These are phyloP conservation scores for Proterorhinus semilunaris DNA, from an alignment of 2,113 vertebrate species.

Conservation along the genomic window DNA sequence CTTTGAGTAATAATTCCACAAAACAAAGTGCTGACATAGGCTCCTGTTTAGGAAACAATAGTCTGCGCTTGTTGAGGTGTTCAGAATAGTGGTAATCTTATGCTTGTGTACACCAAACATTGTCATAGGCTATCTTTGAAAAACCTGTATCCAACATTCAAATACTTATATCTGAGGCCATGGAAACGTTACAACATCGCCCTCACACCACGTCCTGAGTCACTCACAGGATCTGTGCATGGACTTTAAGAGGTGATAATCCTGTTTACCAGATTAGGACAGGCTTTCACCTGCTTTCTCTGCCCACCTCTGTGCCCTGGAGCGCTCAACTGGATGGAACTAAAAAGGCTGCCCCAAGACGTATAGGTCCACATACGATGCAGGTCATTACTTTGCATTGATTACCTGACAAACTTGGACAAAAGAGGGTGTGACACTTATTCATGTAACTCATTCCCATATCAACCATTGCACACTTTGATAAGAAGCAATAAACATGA, in stretches of 20 bases:
- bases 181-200: conserved; percentile 14
- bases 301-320: conserved; percentile 21
- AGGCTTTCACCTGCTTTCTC: conserved; percentile 50
- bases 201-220: conserved; percentile 10
- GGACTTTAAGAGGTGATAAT: conserved; percentile 58
- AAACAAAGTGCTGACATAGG: too few species aligned
- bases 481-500: not conserved
- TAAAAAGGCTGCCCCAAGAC: too few species aligned
- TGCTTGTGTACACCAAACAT: too few species aligned
- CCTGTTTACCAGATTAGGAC: conserved; percentile 63
- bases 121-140: not conserved
- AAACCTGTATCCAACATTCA: not conserved
- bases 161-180: not conserved
- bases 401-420: not conserved
- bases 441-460: not conserved
- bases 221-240: conserved; percentile 10
- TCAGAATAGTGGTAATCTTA: too few species aligned
- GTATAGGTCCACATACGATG: not conserved
- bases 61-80: too few species aligned
- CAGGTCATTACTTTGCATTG: not conserved
- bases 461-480: not conserved
- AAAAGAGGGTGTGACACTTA: not conserved
- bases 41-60: too few species aligned
- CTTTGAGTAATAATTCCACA: too few species aligned
- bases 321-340: too few species aligned